A percentile compares a stretch with the other conserved stretches of the same genome.
phyloP scores from a whole-genome alignment of 1,140 invertebrate species.

The Platyscapa corneri region DNA sequence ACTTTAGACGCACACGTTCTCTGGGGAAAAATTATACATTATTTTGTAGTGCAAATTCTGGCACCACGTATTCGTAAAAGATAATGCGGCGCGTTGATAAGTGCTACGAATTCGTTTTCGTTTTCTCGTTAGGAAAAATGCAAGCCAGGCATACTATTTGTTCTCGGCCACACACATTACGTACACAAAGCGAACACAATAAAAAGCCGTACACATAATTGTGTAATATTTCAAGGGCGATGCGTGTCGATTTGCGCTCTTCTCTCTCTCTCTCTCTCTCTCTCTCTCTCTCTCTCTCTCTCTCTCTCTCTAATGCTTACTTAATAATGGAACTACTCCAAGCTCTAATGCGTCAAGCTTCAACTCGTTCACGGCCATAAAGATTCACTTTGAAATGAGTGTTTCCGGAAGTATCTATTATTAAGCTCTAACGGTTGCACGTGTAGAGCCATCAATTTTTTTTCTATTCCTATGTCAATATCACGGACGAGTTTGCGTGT shows the following conservation, averaged over 20 bases:
- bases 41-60: not conserved
- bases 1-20: not conserved
- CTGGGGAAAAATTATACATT: not conserved
- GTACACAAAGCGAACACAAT: not conserved
- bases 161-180: not conserved
- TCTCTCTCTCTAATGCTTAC: not conserved
- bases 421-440: not conserved
- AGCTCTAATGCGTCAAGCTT: not conserved
- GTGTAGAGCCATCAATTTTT: not conserved
- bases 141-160: not conserved
- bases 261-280: not conserved
- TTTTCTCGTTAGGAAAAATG: not conserved
- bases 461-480: not conserved
- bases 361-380: not conserved
- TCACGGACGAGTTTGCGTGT: not conserved
- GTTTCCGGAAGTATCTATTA: not conserved
- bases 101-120: not conserved
- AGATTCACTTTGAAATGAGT: not conserved
- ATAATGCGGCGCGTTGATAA: not conserved
- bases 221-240: conserved; percentile 5
- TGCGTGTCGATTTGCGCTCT: not conserved
- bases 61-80: not conserved
- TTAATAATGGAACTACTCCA: not conserved
- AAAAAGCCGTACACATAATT: not conserved
- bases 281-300: not conserved